Base-by-base conservation (phyloP, 2,888 invertebrate genomes). In the Drosophila borealis region DNA sequence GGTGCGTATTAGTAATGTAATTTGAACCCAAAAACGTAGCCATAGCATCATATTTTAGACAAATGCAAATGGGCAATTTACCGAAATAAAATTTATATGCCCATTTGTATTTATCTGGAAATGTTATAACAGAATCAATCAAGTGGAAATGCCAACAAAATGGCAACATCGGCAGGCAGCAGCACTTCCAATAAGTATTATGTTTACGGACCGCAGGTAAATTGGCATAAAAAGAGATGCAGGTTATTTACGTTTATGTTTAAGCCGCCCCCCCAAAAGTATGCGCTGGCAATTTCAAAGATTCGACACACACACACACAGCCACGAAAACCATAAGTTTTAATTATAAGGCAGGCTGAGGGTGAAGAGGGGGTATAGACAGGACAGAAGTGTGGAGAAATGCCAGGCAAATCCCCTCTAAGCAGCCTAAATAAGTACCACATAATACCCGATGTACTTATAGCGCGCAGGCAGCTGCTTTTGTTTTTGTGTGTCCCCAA, bases 341-440 rank as follows among this genome's bases (percentile, higher is more conserved):
- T 83, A 83, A 83, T 83, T 83, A 88, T 75, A 68, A 72, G 37
- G n/a, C n/a, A 46, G 39, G 44, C 63, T 11, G 41, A 2, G 41
- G 51, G 29, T 5, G 36, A 37, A 37, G 49, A 53, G 41, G 14
- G 55, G 13, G 49, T 62, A 54, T 50, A 46, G 13, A 41, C 29
- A 50, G 56, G 60, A 62, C 59, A 54, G 55, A 57, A 60, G 56
- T 14, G 34, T 1, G 36, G 34, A 53, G 50, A 8, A 33, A 68
- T 42, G 48, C 25, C 68, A 66, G 50, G 62, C 29, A 84, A 85
- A 89, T 88, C 89, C 77, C 57, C 72, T 57, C 46, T 89, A 84
- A 89, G 87, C 59, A 74, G 72, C 70, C 74, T 87, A 79, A 87
- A 72, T 87, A 89, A 85, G 86, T 89, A 85, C 84, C 84, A 81